Evolutionary conservation across 2,797 vertebrate genomes (phyloP), one percentile per base, ranked within the genome.

Genomic region (Pygocentrus nattereri): DNA sequence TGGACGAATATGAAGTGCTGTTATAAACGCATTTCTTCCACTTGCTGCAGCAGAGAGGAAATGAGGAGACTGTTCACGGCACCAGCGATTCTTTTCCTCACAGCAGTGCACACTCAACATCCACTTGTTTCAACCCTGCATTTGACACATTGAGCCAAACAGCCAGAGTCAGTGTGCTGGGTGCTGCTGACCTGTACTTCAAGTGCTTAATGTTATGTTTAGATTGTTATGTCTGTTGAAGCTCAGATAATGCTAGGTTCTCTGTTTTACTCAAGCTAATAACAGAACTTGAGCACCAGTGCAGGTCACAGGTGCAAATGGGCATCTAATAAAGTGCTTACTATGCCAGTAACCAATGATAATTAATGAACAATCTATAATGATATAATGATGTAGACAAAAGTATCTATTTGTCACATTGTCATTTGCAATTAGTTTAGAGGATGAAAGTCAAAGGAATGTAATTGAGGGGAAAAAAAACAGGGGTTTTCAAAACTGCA

Each of bases 41-140:
- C n/a, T 67, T 44, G 10, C 70, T 70, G 27, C 52, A 75, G 72
- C 30, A 23, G 18, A 69, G 52, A 75, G 54, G 54, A 50, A 50
- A 56, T 61, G 27, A 61, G 64, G 31, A 41, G 52, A 38, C 52
- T 50, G 64, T 81, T 52, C 41, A 74, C 13, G 52, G 72, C 68
- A 30, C 50, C 13, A 74, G 38, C n/a, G 27, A n/a, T 74, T 71
- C 27, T 72, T 62, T 71, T 23, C 10, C 69, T 7, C 19, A 38
- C 58, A 64, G 15, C 27, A 80, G 5, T 18, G 62, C 62, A 73
- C 38, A 56, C 34, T 67, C 69, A 61, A 56, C 11, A 41, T 19
- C 59, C 47, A 64, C 30, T 72, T 27, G 69, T 62, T 52, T 79
- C 47, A 58, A 54, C 47, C 31, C n/a, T 54, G 49, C 7, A 2